phyloP scores from a whole-genome alignment of 2,888 invertebrate species.

The Andrena marginata region DNA sequence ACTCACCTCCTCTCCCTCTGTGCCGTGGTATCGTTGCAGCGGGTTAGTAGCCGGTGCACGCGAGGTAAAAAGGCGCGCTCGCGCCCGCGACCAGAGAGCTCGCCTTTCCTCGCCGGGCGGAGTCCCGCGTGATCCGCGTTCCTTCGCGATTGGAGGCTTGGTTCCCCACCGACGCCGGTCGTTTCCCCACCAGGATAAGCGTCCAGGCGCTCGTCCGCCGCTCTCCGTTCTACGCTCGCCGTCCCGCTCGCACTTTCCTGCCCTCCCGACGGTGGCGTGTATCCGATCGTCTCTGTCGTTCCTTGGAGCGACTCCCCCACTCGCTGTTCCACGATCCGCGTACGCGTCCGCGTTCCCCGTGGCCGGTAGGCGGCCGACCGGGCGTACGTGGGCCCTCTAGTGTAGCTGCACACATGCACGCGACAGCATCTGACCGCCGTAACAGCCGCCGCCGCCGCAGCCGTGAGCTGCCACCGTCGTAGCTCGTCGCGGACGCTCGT shows the following conservation, averaged over 20 bases:
- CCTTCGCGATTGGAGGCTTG: conserved; percentile 82
- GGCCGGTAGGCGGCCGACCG: conserved; percentile 77
- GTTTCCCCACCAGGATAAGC: conserved; percentile 82
- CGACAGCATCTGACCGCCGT: conserved; percentile 82
- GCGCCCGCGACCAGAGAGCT: conserved; percentile 57
- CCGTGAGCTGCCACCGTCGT: conserved; percentile 55
- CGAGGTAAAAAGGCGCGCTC: conserved; percentile 74
- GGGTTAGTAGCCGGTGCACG: conserved; percentile 59
- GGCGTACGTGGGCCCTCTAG: conserved; percentile 80
- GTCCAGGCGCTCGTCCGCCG: conserved; percentile 77
- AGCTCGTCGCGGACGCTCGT: conserved; percentile 68
- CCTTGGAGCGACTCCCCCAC: conserved; percentile 79
- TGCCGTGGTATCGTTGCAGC: conserved; percentile 23
- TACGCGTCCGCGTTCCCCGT: conserved; percentile 77
- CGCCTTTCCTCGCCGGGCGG: conserved; percentile 73
- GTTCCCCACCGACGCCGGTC: conserved; percentile 82
- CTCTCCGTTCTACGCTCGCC: conserved; percentile 54
- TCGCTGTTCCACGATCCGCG: conserved; percentile 70
- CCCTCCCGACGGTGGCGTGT: not conserved
- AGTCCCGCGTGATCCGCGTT: conserved; percentile 77
- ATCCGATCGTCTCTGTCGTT: conserved; percentile 36
- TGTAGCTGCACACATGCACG: conserved; percentile 85
- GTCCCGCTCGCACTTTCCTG: conserved; percentile 51
- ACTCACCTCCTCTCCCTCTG: conserved; percentile 40
- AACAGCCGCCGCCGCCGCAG: conserved; percentile 62